Evolutionary conservation across 2,113 vertebrate species (phyloP), one percentile per base, ranked within the genome.

Genomic region (Anguilla japonica): DNA sequence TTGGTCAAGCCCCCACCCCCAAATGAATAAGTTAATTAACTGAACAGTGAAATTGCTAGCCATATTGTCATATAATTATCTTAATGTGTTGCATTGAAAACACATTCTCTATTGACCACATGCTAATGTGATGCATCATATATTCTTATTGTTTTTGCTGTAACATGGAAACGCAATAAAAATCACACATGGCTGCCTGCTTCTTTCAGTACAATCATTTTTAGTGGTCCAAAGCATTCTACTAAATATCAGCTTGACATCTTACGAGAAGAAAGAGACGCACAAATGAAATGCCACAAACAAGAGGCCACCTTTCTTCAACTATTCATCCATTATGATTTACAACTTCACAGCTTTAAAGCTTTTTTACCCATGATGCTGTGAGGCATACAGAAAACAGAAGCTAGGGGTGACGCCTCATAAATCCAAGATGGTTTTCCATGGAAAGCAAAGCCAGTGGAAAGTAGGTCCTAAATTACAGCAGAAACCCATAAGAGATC

Each of bases 31-130:
- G 22, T 16, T 1, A 29, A 56, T 4, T 3, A 57, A 53, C 20
- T 43, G 13, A 22, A 34, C 60, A 1, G 67, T 41, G 67, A 84
- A 41, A 78, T 78, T 9, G 67, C 39, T 11, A 22, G 53, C 26
- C 20, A 53, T 85, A 80, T 85, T 40, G 6, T 67, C 43, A 5
- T 29, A 2, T 50, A 29, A 50, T 43, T 56, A 79, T 16, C 43
- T 41, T 50, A n/a, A 79, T 41, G 34, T 79, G 80, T 81, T 20
- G 75, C 50, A 60, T 56, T 41, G 78, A 50, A 85, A 81, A 60
- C 78, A 60, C 2, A 50, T 13, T 18, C 34, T 79, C 50, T 5
- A 41, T 85, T 26, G 34, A 22, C 40, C 14, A 39, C 84, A 41
- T 79, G 50, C 78, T 39, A 20, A 26, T 2, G 5, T 63, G 56